Evolutionary conservation across 2,888 invertebrate species (phyloP), one percentile per base, ranked within the genome.

Genomic region (Drosophila atroscutellata): DNA sequence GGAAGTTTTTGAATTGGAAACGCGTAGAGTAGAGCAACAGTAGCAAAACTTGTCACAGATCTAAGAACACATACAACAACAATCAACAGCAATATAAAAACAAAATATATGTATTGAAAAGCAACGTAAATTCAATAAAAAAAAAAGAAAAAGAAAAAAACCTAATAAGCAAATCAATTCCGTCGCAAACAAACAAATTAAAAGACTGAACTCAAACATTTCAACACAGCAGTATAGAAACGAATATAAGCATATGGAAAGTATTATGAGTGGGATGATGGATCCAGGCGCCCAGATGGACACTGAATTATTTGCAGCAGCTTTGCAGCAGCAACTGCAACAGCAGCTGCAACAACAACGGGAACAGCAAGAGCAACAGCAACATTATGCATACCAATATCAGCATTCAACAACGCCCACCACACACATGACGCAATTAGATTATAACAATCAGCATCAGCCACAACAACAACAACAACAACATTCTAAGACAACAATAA

Each of bases 201-300:
- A 60, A 83, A 88, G 90, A 90, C 90, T 85, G 86, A 81, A 64
- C 68, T 50, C 54, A 37, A 66, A 62, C 55, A 65, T 56, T 50
- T 67, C 71, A 80, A 58, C 72, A 77, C 70, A 77, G 58, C 72
- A 80, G 60, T 80, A 80, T 75, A 32, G 69, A 69, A 39, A 61
- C 58, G 18, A 39, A 24, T 34, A 62, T 36, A 69, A 61, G 60
- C 18, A 26, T 37, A 89, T 80, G 71, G 92, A 92, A 59, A 91
- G 85, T 79, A 81, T 91, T 68, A 83, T 86, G 73, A 87, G 79
- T 62, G 85, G 81, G 72, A 83, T 84, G 15, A 86, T 88, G 68
- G 91, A 89, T 58, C 77, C 72, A 52, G 81, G 81, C 89, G 45
- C 45, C 15, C 45, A 91, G 49, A 82, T 92, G 81, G 91, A 89